Evolutionary conservation across 2,113 vertebrate genomes (phyloP).

Genomic region (Seriola quinqueradiata): DNA sequence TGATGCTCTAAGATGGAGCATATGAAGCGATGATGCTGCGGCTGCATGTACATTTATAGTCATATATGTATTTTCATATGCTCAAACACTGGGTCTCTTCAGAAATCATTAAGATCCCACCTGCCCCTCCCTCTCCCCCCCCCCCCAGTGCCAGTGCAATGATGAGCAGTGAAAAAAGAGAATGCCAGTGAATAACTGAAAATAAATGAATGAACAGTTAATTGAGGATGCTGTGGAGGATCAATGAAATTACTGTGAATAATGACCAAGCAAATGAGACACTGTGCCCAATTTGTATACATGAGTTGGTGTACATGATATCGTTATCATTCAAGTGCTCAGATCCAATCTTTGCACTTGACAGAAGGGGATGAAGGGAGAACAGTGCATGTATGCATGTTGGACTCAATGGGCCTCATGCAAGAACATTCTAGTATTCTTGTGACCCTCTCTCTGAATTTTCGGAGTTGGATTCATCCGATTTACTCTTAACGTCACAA

Average conservation of each 20-base stretch:
- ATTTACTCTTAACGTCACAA: background rate
- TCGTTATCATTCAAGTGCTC: background rate
- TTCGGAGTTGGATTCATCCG: background rate
- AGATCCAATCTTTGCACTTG: slow-evolving; percentile 5
- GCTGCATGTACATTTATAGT: slow-evolving; percentile 23
- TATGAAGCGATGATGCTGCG: slow-evolving; percentile 1
- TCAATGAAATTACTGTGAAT: slow-evolving; percentile 51
- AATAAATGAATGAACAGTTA: slow-evolving; percentile 55
- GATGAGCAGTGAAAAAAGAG: slow-evolving; percentile 18
- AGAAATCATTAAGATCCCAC: slow-evolving; percentile 25
- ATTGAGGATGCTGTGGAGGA: slow-evolving; percentile 33
- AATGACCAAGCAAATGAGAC: slow-evolving; percentile 52
- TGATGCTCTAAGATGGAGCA: slow-evolving; percentile 36
- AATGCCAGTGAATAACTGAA: slow-evolving; percentile 38
- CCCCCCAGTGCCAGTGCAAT: slow-evolving; percentile 25
- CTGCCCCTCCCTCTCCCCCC: background rate
- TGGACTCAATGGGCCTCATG: background rate
- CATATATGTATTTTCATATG: slow-evolving; percentile 22
- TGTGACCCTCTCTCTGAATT: background rate
- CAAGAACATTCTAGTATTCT: background rate
- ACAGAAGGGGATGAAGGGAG: background rate
- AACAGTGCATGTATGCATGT: background rate
- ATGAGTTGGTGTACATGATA: slow-evolving; percentile 23
- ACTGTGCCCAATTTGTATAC: background rate
- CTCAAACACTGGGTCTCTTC: slow-evolving; percentile 4